Percentiles rank a stretch among this genome's conserved stretches.
phyloP scores from a whole-genome alignment of 2,888 invertebrate species.

The Meta bourneti region DNA sequence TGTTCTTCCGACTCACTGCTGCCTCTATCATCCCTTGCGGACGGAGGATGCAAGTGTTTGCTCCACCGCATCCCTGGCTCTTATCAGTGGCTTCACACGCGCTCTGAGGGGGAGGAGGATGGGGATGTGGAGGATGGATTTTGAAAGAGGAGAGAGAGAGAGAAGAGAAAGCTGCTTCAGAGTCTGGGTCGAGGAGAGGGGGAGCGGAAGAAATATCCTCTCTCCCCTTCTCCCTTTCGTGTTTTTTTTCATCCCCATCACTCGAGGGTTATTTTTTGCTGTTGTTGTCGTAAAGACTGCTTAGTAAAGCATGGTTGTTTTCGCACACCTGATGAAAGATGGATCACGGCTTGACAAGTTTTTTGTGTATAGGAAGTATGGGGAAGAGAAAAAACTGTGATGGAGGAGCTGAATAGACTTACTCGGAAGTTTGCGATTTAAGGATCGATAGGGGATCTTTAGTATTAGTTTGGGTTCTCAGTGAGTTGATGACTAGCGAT shows the following conservation, averaged over 20 bases:
- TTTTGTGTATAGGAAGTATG: constrained; percentile 4
- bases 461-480: no score
- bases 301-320: constrained; percentile 53
- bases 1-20: constrained; percentile 74
- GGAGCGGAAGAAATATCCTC: constrained; percentile 27
- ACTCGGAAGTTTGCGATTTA: no score
- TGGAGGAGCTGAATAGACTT: no score
- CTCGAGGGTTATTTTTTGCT: constrained; percentile 29
- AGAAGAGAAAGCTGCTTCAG: constrained; percentile 3
- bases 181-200: constrained; percentile 19
- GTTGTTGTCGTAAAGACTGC: constrained; percentile 9
- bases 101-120: neutral
- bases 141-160: neutral
- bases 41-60: constrained; percentile 57
- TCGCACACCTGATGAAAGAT: constrained; percentile 68
- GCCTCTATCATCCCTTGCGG: constrained; percentile 70
- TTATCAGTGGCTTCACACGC: constrained; percentile 74
- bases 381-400: no score
- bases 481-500: no score
- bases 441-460: no score
- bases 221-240: constrained; percentile 14
- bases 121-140: neutral
- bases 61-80: constrained; percentile 53
- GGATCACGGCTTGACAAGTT: constrained; percentile 58
- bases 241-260: constrained; percentile 17